Evolutionary conservation across 2,113 vertebrate genomes (phyloP), one percentile per base, ranked within the genome.

Genomic region (Protobothrops mucrosquamatus): DNA sequence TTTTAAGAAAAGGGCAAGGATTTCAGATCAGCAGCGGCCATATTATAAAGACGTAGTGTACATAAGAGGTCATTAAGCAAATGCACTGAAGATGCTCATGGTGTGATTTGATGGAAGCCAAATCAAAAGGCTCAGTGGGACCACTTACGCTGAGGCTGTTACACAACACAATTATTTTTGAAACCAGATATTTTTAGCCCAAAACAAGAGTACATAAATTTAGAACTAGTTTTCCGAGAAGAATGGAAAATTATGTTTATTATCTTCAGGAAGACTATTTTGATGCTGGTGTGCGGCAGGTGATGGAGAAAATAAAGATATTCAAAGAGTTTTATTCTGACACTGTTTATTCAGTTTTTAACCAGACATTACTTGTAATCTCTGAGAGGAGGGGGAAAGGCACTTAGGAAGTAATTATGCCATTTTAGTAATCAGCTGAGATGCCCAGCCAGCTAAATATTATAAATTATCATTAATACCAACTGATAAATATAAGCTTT

Each of bases 61-160:
- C 39, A 55, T 91, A 93, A 94, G 51, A 89, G 26, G 43, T 22
- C 23, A 88, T 91, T 88, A 51, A 55, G 69, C 89, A 52, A 34
- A 43, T 56, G 29, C 87, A 61, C 88, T 54, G 59, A 57, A 74
- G 14, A 26, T 48, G 9, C 10, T 15, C 6, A 2, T 2, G 22
- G n/a, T 14, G 34, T 52, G n/a, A 24, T 34, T 69, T 4, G 48
- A 81, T 29, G 20, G 18, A 74, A 61, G 8, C 26, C 48, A 87
- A 26, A 34, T 89, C 39, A 22, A 51, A 56, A 81, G 34, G 12
- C 87, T 59, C 43, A 1, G 24, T 18, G 15, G 23, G 24, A 6
- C 6, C n/a, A 51, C 22, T 26, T 52, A 5, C 56, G 6, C 46
- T 34, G 15, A 22, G 5, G 24, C 18, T 59, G 20, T 18, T 46